These are phyloP conservation scores for Mylabris sibirica DNA, from an alignment of 2,888 invertebrate genomes.

Conservation along the genomic window DNA sequence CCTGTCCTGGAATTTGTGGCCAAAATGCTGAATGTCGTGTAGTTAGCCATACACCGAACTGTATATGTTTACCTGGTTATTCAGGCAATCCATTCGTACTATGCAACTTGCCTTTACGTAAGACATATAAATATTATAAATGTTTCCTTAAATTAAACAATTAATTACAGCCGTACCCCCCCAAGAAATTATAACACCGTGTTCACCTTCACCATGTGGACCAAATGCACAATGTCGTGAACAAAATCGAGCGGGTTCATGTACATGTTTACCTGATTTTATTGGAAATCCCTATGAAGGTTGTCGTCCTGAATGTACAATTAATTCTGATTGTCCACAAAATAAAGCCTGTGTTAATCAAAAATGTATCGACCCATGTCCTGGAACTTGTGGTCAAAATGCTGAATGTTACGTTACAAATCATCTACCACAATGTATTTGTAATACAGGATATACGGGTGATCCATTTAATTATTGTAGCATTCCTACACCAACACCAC, in stretches of 20 bases:
- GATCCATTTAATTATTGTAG: conserved; percentile 68
- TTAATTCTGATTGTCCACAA: conserved; percentile 74
- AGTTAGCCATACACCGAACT: conserved; percentile 77
- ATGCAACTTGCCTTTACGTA: conserved; percentile 61
- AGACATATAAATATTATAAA: conserved; percentile 31
- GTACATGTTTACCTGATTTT: conserved; percentile 77
- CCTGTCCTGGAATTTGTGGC: conserved; percentile 85
- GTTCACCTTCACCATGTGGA: conserved; percentile 68
- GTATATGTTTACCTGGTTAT: conserved; percentile 74
- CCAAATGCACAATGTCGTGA: conserved; percentile 73
- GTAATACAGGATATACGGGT: conserved; percentile 74
- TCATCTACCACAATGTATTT: conserved; percentile 74
- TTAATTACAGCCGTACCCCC: conserved; percentile 57
- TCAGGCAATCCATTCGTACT: conserved; percentile 78
- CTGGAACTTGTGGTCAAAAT: conserved; percentile 77
- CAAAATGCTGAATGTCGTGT: conserved; percentile 73
- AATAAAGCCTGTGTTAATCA: conserved; percentile 74
- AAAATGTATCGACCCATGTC: conserved; percentile 81
- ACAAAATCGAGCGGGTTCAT: conserved; percentile 74
- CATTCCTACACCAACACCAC: conserved; percentile 41
- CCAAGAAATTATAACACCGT: conserved; percentile 50
- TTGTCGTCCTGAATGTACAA: conserved; percentile 77
- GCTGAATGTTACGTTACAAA: conserved; percentile 77
- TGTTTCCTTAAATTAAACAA: background rate
- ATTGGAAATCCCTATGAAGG: conserved; percentile 78